Percentiles rank a stretch among this genome's conserved stretches.
These are phyloP conservation scores for Tenualosa ilisha DNA, from an alignment of 2,797 vertebrate genomes.

Conservation along the genomic window DNA sequence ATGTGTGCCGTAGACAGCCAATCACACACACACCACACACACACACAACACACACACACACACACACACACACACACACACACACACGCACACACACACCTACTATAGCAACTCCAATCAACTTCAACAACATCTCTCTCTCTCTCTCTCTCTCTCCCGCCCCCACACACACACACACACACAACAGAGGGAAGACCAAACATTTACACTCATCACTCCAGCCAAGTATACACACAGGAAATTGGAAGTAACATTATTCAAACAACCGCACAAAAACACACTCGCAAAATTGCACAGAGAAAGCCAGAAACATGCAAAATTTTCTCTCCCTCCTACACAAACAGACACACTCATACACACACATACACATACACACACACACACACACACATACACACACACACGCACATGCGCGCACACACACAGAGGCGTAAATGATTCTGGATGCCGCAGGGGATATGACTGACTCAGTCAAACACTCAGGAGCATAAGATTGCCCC, in stretches of 20 bases:
- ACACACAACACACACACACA: no score
- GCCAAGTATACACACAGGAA: not conserved
- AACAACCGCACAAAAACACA: conserved; percentile 4
- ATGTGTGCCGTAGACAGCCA: not conserved
- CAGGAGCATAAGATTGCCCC: not conserved
- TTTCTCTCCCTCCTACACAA: not conserved
- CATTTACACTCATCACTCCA: conserved; percentile 5
- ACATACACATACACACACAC: no score
- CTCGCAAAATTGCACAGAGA: not conserved
- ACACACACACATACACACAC: no score
- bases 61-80: no score
- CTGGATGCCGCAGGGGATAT: not conserved
- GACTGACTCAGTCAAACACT: not conserved
- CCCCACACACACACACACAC: not conserved
- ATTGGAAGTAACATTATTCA: conserved; percentile 16
- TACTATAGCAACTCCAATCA: no score
- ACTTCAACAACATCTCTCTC: no score
- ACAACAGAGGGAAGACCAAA: not conserved
- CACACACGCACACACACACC: no score
- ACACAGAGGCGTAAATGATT: not conserved
- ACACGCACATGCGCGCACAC: not conserved
- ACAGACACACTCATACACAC: not conserved
- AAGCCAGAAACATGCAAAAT: not conserved
- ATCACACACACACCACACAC: no score
- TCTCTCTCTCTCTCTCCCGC: no score